Evolutionary conservation across 1,140 invertebrate species (phyloP), one percentile per base, ranked within the genome.

Genomic region (Tachypleus tridentatus): DNA sequence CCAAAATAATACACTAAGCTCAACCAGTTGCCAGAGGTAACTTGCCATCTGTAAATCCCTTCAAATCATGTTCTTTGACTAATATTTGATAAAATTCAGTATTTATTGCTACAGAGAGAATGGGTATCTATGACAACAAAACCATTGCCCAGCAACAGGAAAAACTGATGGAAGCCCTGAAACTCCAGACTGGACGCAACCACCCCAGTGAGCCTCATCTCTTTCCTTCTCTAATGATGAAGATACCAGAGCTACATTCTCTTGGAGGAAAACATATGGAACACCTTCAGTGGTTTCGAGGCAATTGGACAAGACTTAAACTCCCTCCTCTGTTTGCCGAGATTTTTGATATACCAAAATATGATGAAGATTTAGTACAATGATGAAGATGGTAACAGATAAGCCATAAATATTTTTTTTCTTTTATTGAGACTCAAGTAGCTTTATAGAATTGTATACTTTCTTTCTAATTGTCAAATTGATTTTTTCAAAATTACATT

Each of bases 291-390:
- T 97, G 93, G 91, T 94, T 92, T 76, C 83, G 92, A 67, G 79
- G 84, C 65, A 87, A 94, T 77, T 96, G 92, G 92, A 83, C 83
- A 64, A 86, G 87, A 71, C 81, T 95, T 52, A 83, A 85, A 66
- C 70, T 76, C 61, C 93, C 93, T 51, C 91, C 93, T 3, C 83
- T 98, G 53, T 97, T 95, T 77, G 91, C 93, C 49, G 94, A 98
- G 79, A 96, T 97, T 72, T 97, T 96, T 77, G 94, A 98, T 82
- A 96, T 98, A 80, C 92, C 93, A 59, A 94, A 91, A 78, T 85
- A 84, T 73, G 88, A 89, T 73, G 87, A 90, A 72, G 85, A 87
- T 63, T 62, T 71, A 61, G 57, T 47, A 10, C 60, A 68, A 57
- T 54, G 53, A 54, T n/a, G 29, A 29, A 29, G 29, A 29, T 29